Conservation (phyloP, 1,140 invertebrate species). For the Papilio xuthus region DNA sequence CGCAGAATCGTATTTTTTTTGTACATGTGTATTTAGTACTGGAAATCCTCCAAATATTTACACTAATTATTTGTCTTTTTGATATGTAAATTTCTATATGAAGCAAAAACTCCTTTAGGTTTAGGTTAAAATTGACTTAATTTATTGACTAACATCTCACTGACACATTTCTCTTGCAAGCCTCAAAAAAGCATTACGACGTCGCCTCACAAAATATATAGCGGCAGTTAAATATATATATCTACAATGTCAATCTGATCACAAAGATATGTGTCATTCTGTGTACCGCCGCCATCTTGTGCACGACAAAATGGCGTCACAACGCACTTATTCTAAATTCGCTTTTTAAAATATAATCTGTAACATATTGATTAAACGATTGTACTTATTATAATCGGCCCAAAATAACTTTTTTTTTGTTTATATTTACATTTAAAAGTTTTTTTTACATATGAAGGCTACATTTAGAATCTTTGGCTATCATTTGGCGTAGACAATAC, state of each 20-base stretch:
- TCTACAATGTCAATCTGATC: slow-evolving; percentile 45
- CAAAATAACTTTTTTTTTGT: slow-evolving; percentile 43
- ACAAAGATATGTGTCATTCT: slow-evolving; percentile 41
- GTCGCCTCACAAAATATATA: slow-evolving; percentile 61
- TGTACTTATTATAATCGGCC: slow-evolving; percentile 46
- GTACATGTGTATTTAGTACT: slow-evolving; percentile 22
- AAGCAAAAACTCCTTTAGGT: slow-evolving; percentile 51
- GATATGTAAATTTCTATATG: slow-evolving; percentile 69
- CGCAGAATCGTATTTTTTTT: background rate
- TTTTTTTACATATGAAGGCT: slow-evolving; percentile 44
- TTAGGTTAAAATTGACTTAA: slow-evolving; percentile 38
- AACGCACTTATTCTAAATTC: slow-evolving; percentile 32
- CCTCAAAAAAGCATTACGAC: slow-evolving; percentile 63
- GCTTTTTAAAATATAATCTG: slow-evolving; percentile 46
- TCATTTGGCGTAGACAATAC: slow-evolving; percentile 68
- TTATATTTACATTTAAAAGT: slow-evolving; percentile 43
- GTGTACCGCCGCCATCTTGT: slow-evolving; percentile 11
- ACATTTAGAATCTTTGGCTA: slow-evolving; percentile 69
- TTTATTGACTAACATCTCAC: slow-evolving; percentile 45
- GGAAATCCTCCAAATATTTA: slow-evolving; percentile 35
- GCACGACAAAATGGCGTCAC: slow-evolving; percentile 23
- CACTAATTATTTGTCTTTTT: slow-evolving; percentile 72
- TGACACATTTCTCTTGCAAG: slow-evolving; percentile 55
- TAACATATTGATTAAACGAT: slow-evolving; percentile 61
- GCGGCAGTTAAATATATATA: slow-evolving; percentile 52